phyloP scores from a whole-genome alignment of 92 coral and sea anemone species.

The Muricea muricata region DNA sequence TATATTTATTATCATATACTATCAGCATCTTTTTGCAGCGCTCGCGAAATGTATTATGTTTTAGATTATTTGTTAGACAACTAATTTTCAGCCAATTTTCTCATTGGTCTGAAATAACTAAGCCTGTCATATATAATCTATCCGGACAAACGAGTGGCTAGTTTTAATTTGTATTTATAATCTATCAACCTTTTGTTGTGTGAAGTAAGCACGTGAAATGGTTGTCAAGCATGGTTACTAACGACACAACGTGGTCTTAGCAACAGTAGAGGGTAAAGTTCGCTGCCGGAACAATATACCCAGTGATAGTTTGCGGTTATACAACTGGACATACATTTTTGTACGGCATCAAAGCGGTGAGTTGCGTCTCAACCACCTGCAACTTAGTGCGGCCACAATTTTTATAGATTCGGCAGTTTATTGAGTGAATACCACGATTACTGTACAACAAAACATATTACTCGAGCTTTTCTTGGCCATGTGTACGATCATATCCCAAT shows the following conservation, averaged over 20 bases:
- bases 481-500: too few relatives aligned
- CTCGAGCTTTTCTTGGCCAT: too few relatives aligned
- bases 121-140: neutral
- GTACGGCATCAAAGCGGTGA: too few relatives aligned
- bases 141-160: neutral
- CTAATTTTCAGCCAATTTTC: neutral
- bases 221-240: constrained; percentile 33
- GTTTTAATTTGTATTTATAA: neutral
- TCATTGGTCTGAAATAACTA: neutral
- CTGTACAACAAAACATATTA: too few relatives aligned
- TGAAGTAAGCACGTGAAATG: constrained; percentile 36
- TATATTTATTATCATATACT: neutral
- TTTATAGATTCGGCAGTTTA: too few relatives aligned
- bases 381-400: too few relatives aligned
- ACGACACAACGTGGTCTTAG: constrained; percentile 21
- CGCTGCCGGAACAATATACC: neutral
- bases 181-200: constrained; percentile 20
- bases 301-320: neutral
- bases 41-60: neutral
- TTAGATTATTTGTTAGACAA: neutral
- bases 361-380: too few relatives aligned
- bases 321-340: neutral
- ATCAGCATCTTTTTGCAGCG: neutral
- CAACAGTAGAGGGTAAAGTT: neutral
- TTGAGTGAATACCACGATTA: too few relatives aligned